phyloP scores from a whole-genome alignment of 1,140 invertebrate genomes.

The Galleria mellonella region DNA sequence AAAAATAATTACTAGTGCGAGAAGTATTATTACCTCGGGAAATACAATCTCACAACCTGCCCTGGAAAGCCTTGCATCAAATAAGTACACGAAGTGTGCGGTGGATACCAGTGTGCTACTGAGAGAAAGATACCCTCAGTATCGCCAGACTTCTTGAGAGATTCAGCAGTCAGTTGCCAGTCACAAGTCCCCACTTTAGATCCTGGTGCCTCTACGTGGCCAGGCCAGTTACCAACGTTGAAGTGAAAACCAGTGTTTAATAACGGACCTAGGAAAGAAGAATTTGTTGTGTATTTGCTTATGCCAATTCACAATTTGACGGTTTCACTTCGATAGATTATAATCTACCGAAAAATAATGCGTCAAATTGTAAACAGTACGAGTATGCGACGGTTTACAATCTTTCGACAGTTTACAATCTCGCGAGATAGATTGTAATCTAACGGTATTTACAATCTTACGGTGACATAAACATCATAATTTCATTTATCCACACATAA shows the following conservation, averaged over 20 bases:
- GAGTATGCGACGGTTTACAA: too few species aligned
- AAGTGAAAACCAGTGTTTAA: constrained; percentile 95
- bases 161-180: constrained; percentile 89
- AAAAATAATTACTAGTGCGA: too few species aligned
- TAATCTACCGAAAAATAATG: too few species aligned
- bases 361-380: too few species aligned
- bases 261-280: constrained; percentile 79
- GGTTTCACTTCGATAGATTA: too few species aligned
- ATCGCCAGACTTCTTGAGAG: constrained; percentile 82
- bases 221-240: constrained; percentile 94
- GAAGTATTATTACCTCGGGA: constrained; percentile 79
- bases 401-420: too few species aligned
- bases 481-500: too few species aligned
- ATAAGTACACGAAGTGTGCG: constrained; percentile 92
- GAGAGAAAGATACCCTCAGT: constrained; percentile 92
- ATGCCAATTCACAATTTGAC: too few species aligned
- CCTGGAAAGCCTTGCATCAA: constrained; percentile 87
- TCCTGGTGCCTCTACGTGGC: constrained; percentile 90
- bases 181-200: constrained; percentile 89
- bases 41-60: constrained; percentile 90
- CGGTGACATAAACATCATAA: too few species aligned
- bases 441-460: too few species aligned
- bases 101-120: constrained; percentile 94
- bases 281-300: too few species aligned
- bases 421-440: too few species aligned